Base-by-base conservation (phyloP, 1,140 invertebrate genomes). In the Drosophila micromelanica region DNA sequence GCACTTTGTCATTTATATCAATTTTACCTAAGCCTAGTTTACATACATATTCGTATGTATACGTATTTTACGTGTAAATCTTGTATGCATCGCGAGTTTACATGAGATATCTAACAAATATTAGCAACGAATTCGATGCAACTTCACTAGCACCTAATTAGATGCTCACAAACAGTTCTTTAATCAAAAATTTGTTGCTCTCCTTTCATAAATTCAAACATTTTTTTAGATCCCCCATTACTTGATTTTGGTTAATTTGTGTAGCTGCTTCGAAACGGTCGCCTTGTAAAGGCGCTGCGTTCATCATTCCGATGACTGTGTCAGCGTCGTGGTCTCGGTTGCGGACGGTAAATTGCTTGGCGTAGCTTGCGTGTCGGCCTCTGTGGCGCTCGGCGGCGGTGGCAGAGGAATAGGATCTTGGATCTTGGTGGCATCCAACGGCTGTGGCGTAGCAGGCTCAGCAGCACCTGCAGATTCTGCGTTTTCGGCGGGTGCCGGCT, bases 1-100 rank as follows among this genome's bases (percentile, higher is more conserved):
- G 93, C 95, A 73, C 94, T 98, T 73, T 98, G 97, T 90, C 96
- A 96, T 91, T 92, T 98, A 42, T 54, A 95, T 97, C 4, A 95
- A 97, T 92, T 91, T 98, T 11, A 98, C 97, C 67, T 74, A 56
- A 56, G 61, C 30, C 76, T 89, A 84, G 38, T 51, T 54, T 65
- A 57, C 60, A 55, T 37, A 63, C n/a, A 12, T 20, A 12, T 20
- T 8, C 9, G 35, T 43, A 72, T 56, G 46, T 54, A 30, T 52
- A 13, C 56, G 62, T 62, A 17, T 51, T 30, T 48, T 45, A 27
- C n/a, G 12, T 43, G 40, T 63, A 35, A 51, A 15, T 17, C 17
- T 59, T 54, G 60, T 62, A 27, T 45, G 23, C 38, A 60, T 43
- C 27, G 12, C 38, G 54, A 32, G 32, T 48, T 42, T 49, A 35